Evolutionary conservation across 2,797 vertebrate species (phyloP).

Genomic region (Crotalus adamanteus): DNA sequence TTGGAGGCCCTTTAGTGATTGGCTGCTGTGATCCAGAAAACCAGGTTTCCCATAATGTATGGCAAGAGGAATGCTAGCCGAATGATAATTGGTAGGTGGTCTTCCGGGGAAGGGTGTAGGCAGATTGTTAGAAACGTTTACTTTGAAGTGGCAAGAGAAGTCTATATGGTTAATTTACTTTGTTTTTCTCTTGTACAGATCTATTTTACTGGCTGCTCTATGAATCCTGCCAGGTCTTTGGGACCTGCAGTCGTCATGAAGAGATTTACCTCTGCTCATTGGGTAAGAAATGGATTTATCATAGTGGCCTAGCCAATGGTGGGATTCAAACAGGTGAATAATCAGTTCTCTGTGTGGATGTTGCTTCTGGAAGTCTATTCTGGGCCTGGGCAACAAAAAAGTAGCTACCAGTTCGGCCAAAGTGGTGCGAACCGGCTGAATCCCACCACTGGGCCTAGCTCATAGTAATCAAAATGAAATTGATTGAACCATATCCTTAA

Average conservation of each 20-base stretch:
- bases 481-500: background rate
- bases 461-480: background rate
- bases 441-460: too few species aligned
- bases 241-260: constrained; percentile 70
- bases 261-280: constrained; percentile 63
- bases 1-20: background rate
- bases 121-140: background rate
- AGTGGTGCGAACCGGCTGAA: too few species aligned
- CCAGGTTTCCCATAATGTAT: background rate
- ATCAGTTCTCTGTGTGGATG: too few species aligned
- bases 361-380: too few species aligned
- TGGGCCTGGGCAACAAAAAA: too few species aligned
- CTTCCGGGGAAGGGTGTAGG: background rate
- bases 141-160: background rate
- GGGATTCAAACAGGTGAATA: too few species aligned
- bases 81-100: background rate
- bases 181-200: constrained; percentile 59
- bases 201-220: constrained; percentile 79
- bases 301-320: too few species aligned
- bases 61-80: constrained; percentile 3
- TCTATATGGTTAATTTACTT: background rate
- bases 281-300: constrained; percentile 65
- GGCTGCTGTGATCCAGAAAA: background rate
- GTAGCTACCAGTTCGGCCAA: too few species aligned
- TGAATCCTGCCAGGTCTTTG: constrained; percentile 78